phyloP scores from a whole-genome alignment of 2,797 vertebrate genomes.

The Oreochromis grahami region DNA sequence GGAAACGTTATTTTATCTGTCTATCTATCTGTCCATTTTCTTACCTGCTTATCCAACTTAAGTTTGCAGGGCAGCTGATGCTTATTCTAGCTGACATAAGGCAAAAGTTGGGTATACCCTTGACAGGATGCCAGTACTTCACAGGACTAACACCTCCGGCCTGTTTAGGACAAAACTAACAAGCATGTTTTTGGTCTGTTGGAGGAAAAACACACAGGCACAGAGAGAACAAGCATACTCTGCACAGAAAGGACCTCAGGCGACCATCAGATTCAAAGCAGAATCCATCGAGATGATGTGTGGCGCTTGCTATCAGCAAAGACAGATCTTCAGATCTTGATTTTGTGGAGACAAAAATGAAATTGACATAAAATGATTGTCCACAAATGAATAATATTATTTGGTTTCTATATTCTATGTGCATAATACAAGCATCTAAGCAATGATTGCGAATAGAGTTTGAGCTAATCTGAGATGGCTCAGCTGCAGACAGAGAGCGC shows the following conservation, averaged over 20 bases:
- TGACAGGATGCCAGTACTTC: not conserved
- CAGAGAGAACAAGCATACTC: not conserved
- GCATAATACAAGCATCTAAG: not conserved
- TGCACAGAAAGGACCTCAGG: not conserved
- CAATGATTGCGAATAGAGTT: not conserved
- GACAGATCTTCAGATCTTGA: not conserved
- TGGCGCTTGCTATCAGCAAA: not conserved
- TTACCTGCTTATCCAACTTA: too few relatives aligned
- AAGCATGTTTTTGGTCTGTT: not conserved
- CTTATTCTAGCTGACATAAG: too few relatives aligned
- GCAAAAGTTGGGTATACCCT: not conserved
- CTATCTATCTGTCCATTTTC: too few relatives aligned
- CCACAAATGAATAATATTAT: not conserved
- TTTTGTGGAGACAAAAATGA: not conserved
- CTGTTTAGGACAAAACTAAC: not conserved
- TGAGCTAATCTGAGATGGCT: conserved; percentile 24
- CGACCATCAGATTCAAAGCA: not conserved
- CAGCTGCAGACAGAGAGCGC: conserved; percentile 33
- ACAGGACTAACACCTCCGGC: not conserved
- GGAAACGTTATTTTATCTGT: too few relatives aligned
- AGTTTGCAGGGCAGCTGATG: too few relatives aligned
- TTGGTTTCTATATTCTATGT: not conserved
- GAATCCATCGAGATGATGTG: not conserved
- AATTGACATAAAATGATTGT: not conserved
- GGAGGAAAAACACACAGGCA: not conserved